Evolutionary conservation across 2,797 vertebrate genomes (phyloP).

Genomic region (Eulemur albifrons): DNA sequence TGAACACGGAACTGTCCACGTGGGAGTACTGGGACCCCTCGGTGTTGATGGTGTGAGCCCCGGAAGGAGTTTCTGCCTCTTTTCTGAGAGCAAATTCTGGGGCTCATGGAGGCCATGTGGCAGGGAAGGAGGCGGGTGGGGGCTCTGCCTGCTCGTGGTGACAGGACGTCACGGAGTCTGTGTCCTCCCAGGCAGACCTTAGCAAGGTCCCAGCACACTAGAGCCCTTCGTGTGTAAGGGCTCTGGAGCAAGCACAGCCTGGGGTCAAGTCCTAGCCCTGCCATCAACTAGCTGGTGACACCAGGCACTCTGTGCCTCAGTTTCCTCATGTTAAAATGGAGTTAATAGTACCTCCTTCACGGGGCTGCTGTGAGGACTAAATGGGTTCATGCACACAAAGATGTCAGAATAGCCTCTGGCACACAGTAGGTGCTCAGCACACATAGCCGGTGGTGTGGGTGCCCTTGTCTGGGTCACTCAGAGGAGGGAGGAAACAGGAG

Average conservation of each 20-base stretch:
- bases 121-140: not conserved
- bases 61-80: not conserved
- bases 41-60: rapidly evolving
- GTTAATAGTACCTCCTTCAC: not conserved
- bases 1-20: not conserved
- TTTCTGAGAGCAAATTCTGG: not conserved
- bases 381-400: not conserved
- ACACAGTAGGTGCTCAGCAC: not conserved
- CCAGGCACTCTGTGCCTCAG: not conserved
- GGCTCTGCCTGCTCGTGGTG: not conserved
- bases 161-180: rapidly evolving
- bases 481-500: not conserved
- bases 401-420: not conserved
- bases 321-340: not conserved
- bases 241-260: not conserved
- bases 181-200: not conserved
- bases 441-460: not conserved
- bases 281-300: not conserved
- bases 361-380: not conserved
- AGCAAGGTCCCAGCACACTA: not conserved
- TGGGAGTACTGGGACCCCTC: not conserved
- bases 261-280: not conserved
- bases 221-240: not conserved
- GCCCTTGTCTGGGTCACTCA: not conserved
- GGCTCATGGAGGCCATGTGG: not conserved